These are phyloP conservation scores for Protobothrops mucrosquamatus DNA, from an alignment of 2,113 vertebrate genomes.

Conservation along the genomic window DNA sequence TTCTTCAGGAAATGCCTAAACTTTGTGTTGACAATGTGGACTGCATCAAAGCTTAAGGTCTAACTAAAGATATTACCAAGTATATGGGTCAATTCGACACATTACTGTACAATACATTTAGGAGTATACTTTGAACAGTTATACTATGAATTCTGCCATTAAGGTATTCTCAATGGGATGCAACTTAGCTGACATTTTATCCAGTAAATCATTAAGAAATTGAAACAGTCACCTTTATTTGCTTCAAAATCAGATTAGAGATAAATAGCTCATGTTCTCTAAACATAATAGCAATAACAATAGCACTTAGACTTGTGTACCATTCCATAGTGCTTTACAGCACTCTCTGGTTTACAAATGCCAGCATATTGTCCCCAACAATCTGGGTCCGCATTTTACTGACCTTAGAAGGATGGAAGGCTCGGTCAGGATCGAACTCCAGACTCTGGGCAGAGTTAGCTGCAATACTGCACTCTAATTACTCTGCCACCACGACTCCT, in stretches of 20 bases:
- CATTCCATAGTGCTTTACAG: not conserved
- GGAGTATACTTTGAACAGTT: not conserved
- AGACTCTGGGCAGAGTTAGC: not conserved
- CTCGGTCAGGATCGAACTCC: not conserved
- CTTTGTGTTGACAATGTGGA: not conserved
- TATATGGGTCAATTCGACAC: not conserved
- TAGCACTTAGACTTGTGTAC: not conserved
- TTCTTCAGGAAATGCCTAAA: not conserved
- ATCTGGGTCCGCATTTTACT: not conserved
- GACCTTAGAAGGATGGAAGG: not conserved
- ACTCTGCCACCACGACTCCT: not conserved
- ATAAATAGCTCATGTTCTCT: not conserved
- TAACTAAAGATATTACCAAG: not conserved
- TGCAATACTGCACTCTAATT: not conserved
- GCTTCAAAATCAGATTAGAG: not conserved
- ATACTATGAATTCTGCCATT: not conserved
- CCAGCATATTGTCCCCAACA: not conserved
- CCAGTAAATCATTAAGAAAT: not conserved
- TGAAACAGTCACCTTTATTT: not conserved
- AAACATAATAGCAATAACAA: not conserved
- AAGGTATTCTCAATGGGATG: not conserved
- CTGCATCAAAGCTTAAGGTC: not conserved
- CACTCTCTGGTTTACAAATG: not conserved
- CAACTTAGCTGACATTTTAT: not conserved
- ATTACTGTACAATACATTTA: not conserved